phyloP scores from a whole-genome alignment of 2,113 vertebrate species.

The Ciconia boyciana region DNA sequence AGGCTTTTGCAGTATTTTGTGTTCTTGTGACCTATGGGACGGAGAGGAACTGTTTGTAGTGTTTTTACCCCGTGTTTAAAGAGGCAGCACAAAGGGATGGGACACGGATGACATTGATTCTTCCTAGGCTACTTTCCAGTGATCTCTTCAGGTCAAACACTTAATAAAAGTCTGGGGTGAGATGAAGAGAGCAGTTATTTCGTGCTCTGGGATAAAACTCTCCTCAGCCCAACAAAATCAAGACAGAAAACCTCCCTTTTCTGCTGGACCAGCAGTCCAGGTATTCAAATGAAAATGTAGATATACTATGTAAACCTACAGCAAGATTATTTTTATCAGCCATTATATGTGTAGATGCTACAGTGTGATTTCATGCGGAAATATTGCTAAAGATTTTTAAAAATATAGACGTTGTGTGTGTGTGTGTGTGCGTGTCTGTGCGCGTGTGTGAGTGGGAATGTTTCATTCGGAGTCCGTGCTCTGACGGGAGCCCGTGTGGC shows the following conservation, averaged over 20 bases:
- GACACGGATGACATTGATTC: background rate
- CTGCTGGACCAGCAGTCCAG: slow-evolving; percentile 23
- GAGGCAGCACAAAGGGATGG: slow-evolving; percentile 1
- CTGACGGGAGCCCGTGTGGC: background rate
- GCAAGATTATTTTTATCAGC: slow-evolving; percentile 54
- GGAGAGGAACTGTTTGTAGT: background rate
- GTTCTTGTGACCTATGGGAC: background rate
- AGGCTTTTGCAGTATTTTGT: slow-evolving; percentile 24
- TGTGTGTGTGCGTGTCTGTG: background rate
- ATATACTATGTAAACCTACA: slow-evolving; percentile 47
- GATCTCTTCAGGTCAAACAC: background rate
- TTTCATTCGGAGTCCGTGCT: background rate
- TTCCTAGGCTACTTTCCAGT: slow-evolving; percentile 14
- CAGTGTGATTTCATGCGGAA: slow-evolving; percentile 59
- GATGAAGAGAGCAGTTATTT: background rate
- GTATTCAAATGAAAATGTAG: slow-evolving; percentile 44
- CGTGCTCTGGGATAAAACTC: background rate
- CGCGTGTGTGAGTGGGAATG: slow-evolving; percentile 20
- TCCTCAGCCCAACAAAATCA: background rate
- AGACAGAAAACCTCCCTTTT: background rate
- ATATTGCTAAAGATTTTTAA: slow-evolving; percentile 46
- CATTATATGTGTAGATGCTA: slow-evolving; percentile 48
- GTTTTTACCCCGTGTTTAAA: background rate
- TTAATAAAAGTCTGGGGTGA: background rate
- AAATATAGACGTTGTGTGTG: slow-evolving; percentile 5